Base-by-base conservation (phyloP, 2,888 invertebrate species). In the Drosophila borealis region DNA sequence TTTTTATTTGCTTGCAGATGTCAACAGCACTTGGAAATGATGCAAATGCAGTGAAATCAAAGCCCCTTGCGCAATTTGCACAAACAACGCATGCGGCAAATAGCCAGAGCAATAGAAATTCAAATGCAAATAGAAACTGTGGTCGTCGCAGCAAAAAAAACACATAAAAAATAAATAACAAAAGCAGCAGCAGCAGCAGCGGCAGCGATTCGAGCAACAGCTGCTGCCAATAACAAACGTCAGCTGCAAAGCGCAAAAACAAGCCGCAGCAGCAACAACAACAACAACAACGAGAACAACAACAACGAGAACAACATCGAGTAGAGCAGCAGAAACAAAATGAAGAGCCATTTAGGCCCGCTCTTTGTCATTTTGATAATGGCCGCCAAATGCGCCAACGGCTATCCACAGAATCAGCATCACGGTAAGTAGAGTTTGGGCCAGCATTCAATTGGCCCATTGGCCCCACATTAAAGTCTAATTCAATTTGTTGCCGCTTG, bases 401-500 rank as follows among this genome's bases (percentile, higher is more conserved):
- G 89, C 70, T 75, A 80, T 50, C 85, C 91, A 79, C 92, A 92
- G 76, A 90, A 80, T 74, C 80, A 91, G 68, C 91, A 91, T 80
- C 91, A 92, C 78, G 92, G 92, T 91, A 88, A 90, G 82, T 82
- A 74, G 55, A 56, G 50, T 42, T 9, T 2, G 50, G 36, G 37
- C 53, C 36, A 33, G 33, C 69, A 61, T 53, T 14, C 36, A 74
- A 74, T 69, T 60, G 62, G 48, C 48, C 72, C 51, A 70, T 70
- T 70, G 33, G 17, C 36, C 48, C 53, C 33, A 13, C 53, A 56
- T 60, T 53, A 51, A 69, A 78, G 65, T 54, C 64, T 78, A 78
- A 76, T 76, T 74, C 74, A 78, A 74, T 78, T 61, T 69, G 74
- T 69, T 78, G 74, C 74, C 78, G 68, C 78, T 63, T 75, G 74